Conservation (phyloP, 2,888 invertebrate species). For the Chironomus riparius region DNA sequence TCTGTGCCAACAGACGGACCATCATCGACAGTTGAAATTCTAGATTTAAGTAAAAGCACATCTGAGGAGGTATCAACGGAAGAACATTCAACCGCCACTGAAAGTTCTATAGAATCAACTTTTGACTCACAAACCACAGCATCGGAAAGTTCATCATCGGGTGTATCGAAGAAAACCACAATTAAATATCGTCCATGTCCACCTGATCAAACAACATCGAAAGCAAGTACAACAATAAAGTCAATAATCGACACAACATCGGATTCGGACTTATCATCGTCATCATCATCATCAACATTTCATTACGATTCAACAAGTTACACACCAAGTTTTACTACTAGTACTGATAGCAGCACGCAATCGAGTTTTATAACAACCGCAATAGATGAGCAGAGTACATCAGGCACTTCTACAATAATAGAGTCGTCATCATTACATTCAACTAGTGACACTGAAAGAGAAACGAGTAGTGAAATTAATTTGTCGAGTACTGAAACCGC, state of each 20-base stretch:
- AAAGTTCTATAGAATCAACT: neutral
- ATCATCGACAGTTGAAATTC: neutral
- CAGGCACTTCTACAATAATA: neutral
- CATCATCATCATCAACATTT: neutral
- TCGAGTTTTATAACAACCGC: neutral
- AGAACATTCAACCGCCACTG: neutral
- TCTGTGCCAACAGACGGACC: slow-evolving; percentile 30
- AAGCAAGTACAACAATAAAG: neutral
- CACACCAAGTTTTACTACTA: neutral
- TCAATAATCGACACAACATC: neutral
- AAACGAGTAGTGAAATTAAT: neutral
- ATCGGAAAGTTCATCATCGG: slow-evolving; percentile 28
- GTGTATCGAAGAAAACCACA: slow-evolving; percentile 28
- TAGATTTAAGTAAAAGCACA: neutral
- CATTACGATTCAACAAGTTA: neutral
- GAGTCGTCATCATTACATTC: neutral
- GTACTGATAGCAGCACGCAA: neutral
- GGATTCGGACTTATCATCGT: neutral
- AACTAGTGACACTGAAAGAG: neutral
- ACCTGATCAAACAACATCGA: slow-evolving; percentile 22
- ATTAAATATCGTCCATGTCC: slow-evolving; percentile 28
- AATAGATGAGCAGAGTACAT: neutral
- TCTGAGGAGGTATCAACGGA: neutral
- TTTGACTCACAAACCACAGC: slow-evolving; percentile 32
- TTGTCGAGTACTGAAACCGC: neutral